phyloP scores from a whole-genome alignment of 1,140 invertebrate genomes.

The Megalopta genalis region DNA sequence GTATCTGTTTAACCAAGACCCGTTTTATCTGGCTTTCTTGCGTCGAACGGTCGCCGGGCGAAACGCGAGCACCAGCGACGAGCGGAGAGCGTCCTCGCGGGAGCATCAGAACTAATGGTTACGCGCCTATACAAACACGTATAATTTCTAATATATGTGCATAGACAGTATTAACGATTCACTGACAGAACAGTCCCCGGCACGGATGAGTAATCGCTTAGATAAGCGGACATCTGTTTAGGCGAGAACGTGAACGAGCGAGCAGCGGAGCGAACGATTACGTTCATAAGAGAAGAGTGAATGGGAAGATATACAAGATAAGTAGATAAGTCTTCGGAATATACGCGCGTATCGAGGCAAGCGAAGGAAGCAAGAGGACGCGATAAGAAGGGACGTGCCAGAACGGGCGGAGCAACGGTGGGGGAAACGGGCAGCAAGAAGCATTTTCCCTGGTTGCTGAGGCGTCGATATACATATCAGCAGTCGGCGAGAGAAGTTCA shows the following conservation, averaged over 20 bases:
- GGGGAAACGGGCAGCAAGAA: slow-evolving; percentile 21
- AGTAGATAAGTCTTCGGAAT: slow-evolving; percentile 27
- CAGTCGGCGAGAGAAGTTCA: slow-evolving; percentile 61
- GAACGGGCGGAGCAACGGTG: not conserved
- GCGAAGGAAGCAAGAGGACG: not conserved
- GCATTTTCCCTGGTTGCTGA: slow-evolving; percentile 34
- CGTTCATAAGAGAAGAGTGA: slow-evolving; percentile 22
- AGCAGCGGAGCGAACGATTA: not conserved
- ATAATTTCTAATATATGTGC: not conserved
- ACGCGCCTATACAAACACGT: not conserved
- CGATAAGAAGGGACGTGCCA: not conserved
- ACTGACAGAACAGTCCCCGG: not conserved
- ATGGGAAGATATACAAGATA: slow-evolving; percentile 23
- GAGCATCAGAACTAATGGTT: not conserved
- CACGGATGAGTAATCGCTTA: not conserved
- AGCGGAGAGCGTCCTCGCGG: not conserved
- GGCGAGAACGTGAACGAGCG: not conserved
- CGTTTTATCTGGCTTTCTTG: not conserved
- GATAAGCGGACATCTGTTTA: not conserved
- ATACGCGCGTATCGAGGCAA: not conserved
- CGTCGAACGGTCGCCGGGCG: too few relatives aligned
- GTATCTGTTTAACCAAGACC: slow-evolving; percentile 12
- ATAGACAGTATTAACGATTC: not conserved
- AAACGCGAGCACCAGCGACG: slow-evolving; percentile 14
- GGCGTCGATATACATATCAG: slow-evolving; percentile 60